phyloP scores from a whole-genome alignment of 2,888 invertebrate genomes.

The Odontocolon sp. region DNA sequence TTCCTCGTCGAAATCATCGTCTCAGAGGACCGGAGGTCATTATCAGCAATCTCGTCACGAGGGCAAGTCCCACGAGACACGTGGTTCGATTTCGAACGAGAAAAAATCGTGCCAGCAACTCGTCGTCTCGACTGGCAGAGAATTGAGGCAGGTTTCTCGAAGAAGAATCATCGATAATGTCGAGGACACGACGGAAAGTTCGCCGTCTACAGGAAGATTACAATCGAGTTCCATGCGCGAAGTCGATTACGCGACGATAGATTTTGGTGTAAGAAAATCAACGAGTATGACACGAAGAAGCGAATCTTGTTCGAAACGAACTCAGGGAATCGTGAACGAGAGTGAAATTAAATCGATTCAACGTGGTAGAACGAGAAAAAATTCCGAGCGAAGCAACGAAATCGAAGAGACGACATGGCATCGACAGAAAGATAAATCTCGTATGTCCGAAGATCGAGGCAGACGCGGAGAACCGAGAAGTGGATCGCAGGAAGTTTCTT shows the following conservation, averaged over 20 bases:
- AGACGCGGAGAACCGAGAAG: slow-evolving; percentile 32
- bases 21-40: slow-evolving; percentile 36
- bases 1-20: slow-evolving; percentile 52
- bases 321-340: slow-evolving; percentile 10
- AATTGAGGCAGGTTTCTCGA: slow-evolving; percentile 73
- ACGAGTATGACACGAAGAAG: neutral
- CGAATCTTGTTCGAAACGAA: slow-evolving; percentile 3
- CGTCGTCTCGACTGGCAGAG: slow-evolving; percentile 33
- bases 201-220: neutral
- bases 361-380: slow-evolving; percentile 18
- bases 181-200: slow-evolving; percentile 56
- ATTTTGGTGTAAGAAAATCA: slow-evolving; percentile 17
- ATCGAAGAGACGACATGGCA: slow-evolving; percentile 20
- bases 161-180: slow-evolving; percentile 74
- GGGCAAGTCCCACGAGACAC: slow-evolving; percentile 40
- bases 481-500: slow-evolving; percentile 33
- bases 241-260: slow-evolving; percentile 49
- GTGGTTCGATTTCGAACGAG: slow-evolving; percentile 53
- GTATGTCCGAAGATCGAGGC: slow-evolving; percentile 36
- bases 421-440: slow-evolving; percentile 35
- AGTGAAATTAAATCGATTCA: slow-evolving; percentile 35
- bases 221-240: slow-evolving; percentile 34
- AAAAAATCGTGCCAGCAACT: slow-evolving; percentile 36
- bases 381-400: neutral
- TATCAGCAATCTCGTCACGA: too few species aligned